These are phyloP conservation scores for Cryptotis parvus DNA, from an alignment of 2,113 vertebrate genomes.

Conservation along the genomic window DNA sequence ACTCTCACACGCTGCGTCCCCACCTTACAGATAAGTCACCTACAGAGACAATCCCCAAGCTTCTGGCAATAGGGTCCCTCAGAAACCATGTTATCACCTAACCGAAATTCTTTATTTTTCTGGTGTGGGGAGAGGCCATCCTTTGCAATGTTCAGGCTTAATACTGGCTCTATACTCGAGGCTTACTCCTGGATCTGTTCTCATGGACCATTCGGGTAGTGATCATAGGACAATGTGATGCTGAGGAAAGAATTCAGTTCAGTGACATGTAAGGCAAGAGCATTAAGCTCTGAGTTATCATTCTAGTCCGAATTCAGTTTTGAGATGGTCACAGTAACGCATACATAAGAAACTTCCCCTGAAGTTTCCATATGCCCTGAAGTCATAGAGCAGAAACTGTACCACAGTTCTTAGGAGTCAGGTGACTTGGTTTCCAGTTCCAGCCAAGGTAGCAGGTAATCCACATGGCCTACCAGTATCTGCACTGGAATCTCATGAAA, in stretches of 20 bases:
- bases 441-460: background rate
- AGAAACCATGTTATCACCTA: background rate
- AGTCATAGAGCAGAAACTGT: background rate
- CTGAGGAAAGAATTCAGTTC: too few species aligned
- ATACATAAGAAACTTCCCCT: background rate
- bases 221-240: too few species aligned
- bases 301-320: too few species aligned
- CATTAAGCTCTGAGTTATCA: too few species aligned
- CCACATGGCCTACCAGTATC: too few species aligned
- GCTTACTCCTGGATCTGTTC: too few species aligned
- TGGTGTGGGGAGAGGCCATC: too few species aligned
- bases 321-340: background rate
- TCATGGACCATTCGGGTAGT: too few species aligned
- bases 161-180: too few species aligned
- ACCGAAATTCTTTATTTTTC: background rate
- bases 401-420: background rate
- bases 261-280: too few species aligned
- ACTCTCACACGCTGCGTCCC: background rate
- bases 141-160: too few species aligned
- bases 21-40: background rate
- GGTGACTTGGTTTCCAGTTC: background rate
- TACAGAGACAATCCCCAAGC: background rate
- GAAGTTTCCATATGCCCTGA: background rate
- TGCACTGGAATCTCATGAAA: background rate
- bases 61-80: background rate